A percentile compares a stretch with the other conserved stretches of the same genome.
These are phyloP conservation scores for Muntiacus reevesi DNA, from an alignment of 2,113 vertebrate species.

Conservation along the genomic window DNA sequence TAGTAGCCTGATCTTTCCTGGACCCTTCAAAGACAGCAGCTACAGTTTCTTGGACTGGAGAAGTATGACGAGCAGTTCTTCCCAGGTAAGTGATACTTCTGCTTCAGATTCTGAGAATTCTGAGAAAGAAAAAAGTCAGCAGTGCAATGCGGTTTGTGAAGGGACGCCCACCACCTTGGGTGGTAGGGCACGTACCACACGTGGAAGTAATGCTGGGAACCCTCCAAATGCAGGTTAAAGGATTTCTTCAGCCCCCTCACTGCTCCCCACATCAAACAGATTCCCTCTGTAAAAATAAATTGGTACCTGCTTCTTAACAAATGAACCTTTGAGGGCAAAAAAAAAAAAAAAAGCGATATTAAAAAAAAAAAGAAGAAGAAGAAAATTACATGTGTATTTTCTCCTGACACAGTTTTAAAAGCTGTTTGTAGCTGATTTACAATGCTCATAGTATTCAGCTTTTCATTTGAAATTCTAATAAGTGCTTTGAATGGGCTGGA, in stretches of 20 bases:
- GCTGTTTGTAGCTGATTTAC: slow-evolving; percentile 82
- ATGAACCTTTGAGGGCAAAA: slow-evolving; percentile 20
- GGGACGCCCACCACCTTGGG: neutral
- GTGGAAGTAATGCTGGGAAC: neutral
- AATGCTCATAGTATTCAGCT: slow-evolving; percentile 77
- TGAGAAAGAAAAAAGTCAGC: neutral
- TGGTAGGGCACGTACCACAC: neutral
- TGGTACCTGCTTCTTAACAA: slow-evolving; percentile 64
- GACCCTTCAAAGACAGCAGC: neutral
- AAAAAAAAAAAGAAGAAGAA: slow-evolving; percentile 58
- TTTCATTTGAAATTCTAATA: slow-evolving; percentile 85
- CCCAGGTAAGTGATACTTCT: slow-evolving; percentile 43
- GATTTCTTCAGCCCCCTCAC: neutral
- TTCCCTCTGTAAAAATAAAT: slow-evolving; percentile 54
- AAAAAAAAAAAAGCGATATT: slow-evolving; percentile 11
- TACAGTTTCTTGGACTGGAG: neutral
- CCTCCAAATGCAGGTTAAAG: neutral
- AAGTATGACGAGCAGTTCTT: neutral
- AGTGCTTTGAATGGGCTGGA: slow-evolving; percentile 75
- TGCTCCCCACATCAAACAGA: neutral
- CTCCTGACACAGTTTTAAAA: slow-evolving; percentile 74
- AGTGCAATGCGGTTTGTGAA: neutral
- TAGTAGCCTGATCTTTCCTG: neutral
- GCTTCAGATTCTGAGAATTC: slow-evolving; percentile 11
- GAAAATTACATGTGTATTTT: slow-evolving; percentile 80